Evolutionary conservation across 2,797 vertebrate species (phyloP), one percentile per base, ranked within the genome.

Genomic region (Basileuterus tristriatus): DNA sequence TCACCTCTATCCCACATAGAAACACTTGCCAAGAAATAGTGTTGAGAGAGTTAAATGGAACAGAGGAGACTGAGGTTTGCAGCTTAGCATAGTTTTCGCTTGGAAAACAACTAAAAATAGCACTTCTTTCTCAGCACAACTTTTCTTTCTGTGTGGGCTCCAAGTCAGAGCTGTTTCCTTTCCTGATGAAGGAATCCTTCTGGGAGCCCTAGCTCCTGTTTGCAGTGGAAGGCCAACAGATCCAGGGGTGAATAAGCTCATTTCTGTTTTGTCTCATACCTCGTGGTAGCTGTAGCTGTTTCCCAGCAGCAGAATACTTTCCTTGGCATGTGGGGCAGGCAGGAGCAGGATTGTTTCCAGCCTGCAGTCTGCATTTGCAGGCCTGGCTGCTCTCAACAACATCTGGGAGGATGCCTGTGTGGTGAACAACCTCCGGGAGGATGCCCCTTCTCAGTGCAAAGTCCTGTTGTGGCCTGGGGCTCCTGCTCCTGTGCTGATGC

Each of bases 41-140:
- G 34, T 46, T 83, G 90, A 89, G 43, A 64, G 86, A 87, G 39
- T 72, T 83, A 93, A 93, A 72, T 1, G 8, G 55, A 85, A 49
- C 44, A 50, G 41, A 82, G 32, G 44, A 74, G 78, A 53, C 64
- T 22, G 36, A 81, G 15, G 37, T 72, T 83, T 86, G 79, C 27
- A 36, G 59, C 55, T 82, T 59, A 87, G 50, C 69, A 83, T 46
- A 90, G 89, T 60, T 93, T 93, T 91, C 1, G 0, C 85, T 44
- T 90, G 67, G 88, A 95, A 95, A 95, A 88, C 83, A 95, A 74
- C 88, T 93, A 87, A 94, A 95, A 95, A 93, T 93, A 93, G 92
- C 70, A 58, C 47, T 91, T 83, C 36, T 81, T 80, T 89, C 72
- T 86, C 55, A 91, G 70, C 65, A 91, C 47, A 83, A 69, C 71